Evolutionary conservation across 2,797 vertebrate species (phyloP).

Genomic region (Cyprinodon diabolis): DNA sequence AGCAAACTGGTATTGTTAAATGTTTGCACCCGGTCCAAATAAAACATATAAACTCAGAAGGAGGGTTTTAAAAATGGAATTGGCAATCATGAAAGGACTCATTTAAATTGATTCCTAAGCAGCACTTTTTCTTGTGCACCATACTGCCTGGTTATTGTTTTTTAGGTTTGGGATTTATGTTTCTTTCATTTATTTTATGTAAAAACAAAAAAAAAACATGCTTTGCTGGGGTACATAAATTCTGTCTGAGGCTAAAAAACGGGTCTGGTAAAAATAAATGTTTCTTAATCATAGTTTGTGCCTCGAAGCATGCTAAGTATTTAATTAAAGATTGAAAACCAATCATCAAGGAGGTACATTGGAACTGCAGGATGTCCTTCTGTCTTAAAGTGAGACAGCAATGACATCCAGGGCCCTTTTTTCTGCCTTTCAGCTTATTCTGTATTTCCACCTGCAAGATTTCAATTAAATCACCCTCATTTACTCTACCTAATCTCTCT

Average conservation of each 20-base stretch:
- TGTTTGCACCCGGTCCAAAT: neutral
- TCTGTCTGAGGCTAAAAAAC: slow-evolving; percentile 43
- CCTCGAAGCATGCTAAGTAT: slow-evolving; percentile 79
- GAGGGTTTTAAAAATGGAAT: neutral
- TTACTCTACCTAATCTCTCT: slow-evolving; percentile 65
- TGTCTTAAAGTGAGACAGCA: slow-evolving; percentile 68
- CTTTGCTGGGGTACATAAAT: slow-evolving; percentile 18
- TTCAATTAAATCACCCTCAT: slow-evolving; percentile 71
- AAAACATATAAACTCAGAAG: too few relatives aligned
- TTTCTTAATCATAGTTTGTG: slow-evolving; percentile 81
- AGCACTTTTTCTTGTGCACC: neutral
- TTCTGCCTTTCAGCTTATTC: slow-evolving; percentile 18
- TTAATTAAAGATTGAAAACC: slow-evolving; percentile 85
- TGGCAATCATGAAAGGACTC: neutral
- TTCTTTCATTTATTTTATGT: neutral
- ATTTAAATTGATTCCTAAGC: neutral
- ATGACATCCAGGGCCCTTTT: slow-evolving; percentile 64
- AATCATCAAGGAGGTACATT: slow-evolving; percentile 79
- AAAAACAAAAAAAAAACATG: neutral
- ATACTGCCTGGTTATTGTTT: neutral
- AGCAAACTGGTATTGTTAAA: neutral
- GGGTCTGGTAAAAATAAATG: slow-evolving; percentile 59
- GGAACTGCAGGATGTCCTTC: slow-evolving; percentile 75
- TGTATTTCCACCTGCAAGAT: slow-evolving; percentile 37
- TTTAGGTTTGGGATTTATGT: neutral